Base-by-base conservation (phyloP, 2,888 invertebrate genomes). In the Lasioglossum morio region DNA sequence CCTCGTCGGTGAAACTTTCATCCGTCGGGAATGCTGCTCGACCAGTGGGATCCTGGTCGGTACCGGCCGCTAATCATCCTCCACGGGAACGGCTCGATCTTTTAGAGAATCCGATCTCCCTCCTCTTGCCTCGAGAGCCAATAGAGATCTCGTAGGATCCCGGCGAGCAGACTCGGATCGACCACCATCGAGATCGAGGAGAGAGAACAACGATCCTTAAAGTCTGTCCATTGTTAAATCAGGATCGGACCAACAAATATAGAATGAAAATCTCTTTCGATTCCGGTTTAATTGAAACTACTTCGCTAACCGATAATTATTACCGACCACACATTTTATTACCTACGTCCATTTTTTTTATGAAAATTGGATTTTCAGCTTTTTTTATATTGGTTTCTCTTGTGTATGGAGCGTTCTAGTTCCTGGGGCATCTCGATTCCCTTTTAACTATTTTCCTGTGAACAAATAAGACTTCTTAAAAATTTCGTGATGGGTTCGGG, bases 1-100 rank as follows among this genome's bases (percentile, higher is more conserved):
- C 63, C 30, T 63, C 63, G 63, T 19, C 30, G 16, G 63, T 43
- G 75, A 43, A 76, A 60, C 60, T 81, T 75, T 70, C 60, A n/a
- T 75, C 16, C 40, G 63, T 30, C 19, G 19, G 76, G 23, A 43
- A 79, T 37, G 43, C n/a, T 37, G 69, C 34, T 69, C 69, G 72
- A 69, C 46, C 57, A 63, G 63, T 63, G 30, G 63, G 30, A 63
- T 63, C 63, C 34, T 63, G 30, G 63, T 34, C 30, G 30, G 63
- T 19, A 63, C 30, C 63, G 63, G 63, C 30, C 19, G 63, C 63
- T 63, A 63, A 63, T 63, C 63, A 19, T 63, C 63, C 43, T 43
- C 46, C 5, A 23, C 16, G 10, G 19, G 10, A 48, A 34, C 27
- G 8, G 63, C 69, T 69, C 37, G 40, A 74, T 80, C 46, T 48